Evolutionary conservation across 2,888 invertebrate genomes (phyloP), one percentile per base, ranked within the genome.

Genomic region (Amphipoea oculea): DNA sequence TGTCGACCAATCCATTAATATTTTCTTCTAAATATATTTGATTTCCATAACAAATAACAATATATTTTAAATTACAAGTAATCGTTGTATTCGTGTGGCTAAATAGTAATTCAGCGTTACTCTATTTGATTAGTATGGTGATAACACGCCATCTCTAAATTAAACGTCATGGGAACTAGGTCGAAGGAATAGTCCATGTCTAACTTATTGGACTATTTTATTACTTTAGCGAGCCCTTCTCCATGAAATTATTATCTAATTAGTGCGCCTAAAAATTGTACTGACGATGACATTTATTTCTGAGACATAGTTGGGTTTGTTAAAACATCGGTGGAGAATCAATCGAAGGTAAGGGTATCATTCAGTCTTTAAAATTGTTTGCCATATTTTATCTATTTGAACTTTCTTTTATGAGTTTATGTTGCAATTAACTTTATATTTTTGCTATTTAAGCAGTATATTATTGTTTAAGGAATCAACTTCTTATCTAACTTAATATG

Each of bases 311-410:
- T 88, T 84, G 86, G 89, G 76, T 78, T 83, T 88, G 88, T 84
- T 91, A 90, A 89, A 93, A 92, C 91, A 93, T 94, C 91, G 89
- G 92, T 87, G 89, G 85, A 91, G 89, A 92, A 91, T 87, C 88
- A 92, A 92, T 93, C 92, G 90, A 94, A 95, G 94, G 96, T 95
- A 95, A 92, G 94, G 91, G 91, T 91, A 90, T 90, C 90, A 89
- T 84, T 92, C 90, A 87, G 90, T 92, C 92, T 94, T 90, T 91
- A 84, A 85, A 93, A 92, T 93, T 91, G 92, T 94, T 96, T 96
- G 96, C 96, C 96, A 96, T 96, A 96, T 96, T 96, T 96, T 95
- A 91, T 92, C 92, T 89, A 93, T 93, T 96, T 94, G 89, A 94
- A 93, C 94, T 93, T 94, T 94, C 94, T 92, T 94, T 93, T 92